Evolutionary conservation across 1,140 invertebrate species (phyloP), one percentile per base, ranked within the genome.

Genomic region (Panagrolaimus sp.): DNA sequence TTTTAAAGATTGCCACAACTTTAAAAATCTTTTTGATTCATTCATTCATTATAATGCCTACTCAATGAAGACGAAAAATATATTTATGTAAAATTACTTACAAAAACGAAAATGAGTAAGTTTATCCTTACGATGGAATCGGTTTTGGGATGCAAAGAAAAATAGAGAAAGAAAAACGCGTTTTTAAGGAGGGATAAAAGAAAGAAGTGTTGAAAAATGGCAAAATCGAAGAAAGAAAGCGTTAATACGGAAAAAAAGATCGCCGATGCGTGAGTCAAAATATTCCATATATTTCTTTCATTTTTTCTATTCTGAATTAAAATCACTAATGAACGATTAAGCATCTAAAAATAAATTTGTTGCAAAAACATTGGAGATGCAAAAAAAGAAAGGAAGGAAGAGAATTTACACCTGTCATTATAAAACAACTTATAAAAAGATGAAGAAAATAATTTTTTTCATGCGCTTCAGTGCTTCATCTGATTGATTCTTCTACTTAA

Each of bases 401-500:
- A 11, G 27, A 20, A 57, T 16, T 16, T 57, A 27, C 51, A 20
- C 51, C 51, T 16, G 51, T 20, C 51, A 27, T 3, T 27, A 16
- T 23, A 48, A 9, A 14, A 48, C 5, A 20, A 27, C 51, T n/a
- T 20, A 5, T 25, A 57, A 57, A 57, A 57, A 57, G 51, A 27
- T 20, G 5, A 16, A 27, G 20, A 25, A 57, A 16, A 57, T 20
- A 20, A 23, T 25, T 20, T 27, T 57, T 57, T 57, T 57, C 20
- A 57, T 57, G 20, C 51, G 51, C 51, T 20, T 57, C 51, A 57
- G 16, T 57, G 51, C 20, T 57, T 57, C 51, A 27, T 57, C 51
- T 57, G 51, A 57, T 57, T 57, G 31, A 38, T 38, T 38, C 31
- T 38, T 38, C 31, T 38, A 38, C 31, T 38, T 38, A 38, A 38